Conservation (phyloP, 2,888 invertebrate genomes). For the Hanleya hanleyi region DNA sequence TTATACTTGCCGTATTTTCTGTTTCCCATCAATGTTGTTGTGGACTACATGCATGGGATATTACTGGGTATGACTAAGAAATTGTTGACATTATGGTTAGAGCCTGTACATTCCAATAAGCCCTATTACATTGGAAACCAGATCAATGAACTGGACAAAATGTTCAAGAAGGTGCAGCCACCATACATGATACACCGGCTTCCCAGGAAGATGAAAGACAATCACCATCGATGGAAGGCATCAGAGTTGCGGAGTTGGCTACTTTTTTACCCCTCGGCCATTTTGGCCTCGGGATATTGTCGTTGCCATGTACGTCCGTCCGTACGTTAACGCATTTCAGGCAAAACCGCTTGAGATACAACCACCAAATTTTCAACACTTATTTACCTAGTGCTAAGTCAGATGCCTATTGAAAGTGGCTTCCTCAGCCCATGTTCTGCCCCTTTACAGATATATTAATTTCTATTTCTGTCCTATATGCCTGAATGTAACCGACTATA, state of each 20-base stretch:
- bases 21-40: slow-evolving; percentile 24
- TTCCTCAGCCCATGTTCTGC: too few species aligned
- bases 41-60: slow-evolving; percentile 38
- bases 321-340: too few species aligned
- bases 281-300: too few species aligned
- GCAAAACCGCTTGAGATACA: too few species aligned
- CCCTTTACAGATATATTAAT: too few species aligned
- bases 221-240: slow-evolving; percentile 34
- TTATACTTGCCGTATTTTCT: slow-evolving; percentile 23
- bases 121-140: slow-evolving; percentile 21
- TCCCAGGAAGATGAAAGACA: slow-evolving; percentile 31
- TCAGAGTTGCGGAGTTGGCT: slow-evolving; percentile 34
- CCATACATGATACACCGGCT: slow-evolving; percentile 26
- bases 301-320: too few species aligned
- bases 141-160: slow-evolving; percentile 25
- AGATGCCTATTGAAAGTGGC: too few species aligned
- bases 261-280: slow-evolving; percentile 34
- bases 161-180: slow-evolving; percentile 26
- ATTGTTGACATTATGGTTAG: slow-evolving; percentile 30
- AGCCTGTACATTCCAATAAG: slow-evolving; percentile 4
- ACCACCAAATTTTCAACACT: too few species aligned
- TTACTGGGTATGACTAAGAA: slow-evolving; percentile 32
- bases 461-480: too few species aligned
- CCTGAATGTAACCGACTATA: too few species aligned
- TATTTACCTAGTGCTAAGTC: too few species aligned